Evolutionary conservation across 1,140 invertebrate genomes (phyloP), one percentile per base, ranked within the genome.

Genomic region (Penaeus chinensis): DNA sequence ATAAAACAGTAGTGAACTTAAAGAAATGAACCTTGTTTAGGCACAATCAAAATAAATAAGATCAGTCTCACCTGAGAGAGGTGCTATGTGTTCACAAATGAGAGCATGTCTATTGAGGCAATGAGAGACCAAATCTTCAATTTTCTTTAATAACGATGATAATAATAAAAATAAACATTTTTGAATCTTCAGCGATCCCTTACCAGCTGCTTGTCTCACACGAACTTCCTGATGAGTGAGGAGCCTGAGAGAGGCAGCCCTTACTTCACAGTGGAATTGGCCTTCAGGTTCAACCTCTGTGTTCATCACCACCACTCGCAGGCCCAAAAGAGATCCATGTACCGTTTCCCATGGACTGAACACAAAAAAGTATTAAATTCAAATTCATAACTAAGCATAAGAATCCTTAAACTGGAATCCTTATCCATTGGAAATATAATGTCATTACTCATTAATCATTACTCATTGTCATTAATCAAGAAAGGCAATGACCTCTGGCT

Each of bases 191-290:
- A 69, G 62, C 61, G 61, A 76, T 84, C 18, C 89, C 85, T 91
- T 84, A 93, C 92, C 92, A 90, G 93, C 92, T 65, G 92, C 92
- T 77, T 92, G 90, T 90, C 93, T 90, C 60, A 94, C 92, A 90
- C 93, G 89, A 60, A 92, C 92, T 91, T 93, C 93, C 24, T 90
- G 82, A 89, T 94, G 92, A 22, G 92, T 92, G 60, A 94, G 89
- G 13, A 92, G 90, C 61, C 90, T 90, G 66, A 92, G 77, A 19
- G 91, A 90, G 74, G 91, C 84, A 54, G 90, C 85, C 85, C 91
- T 91, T 8, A 92, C 87, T 32, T 87, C 85, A 13, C 87, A 89
- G 18, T 91, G 69, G 37, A 91, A 85, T 18, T 92, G 91, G 47
- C 76, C 71, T 81, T 90, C 91, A 90, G 90, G 90, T 77, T 91